These are phyloP conservation scores for Sterna hirundo DNA, from an alignment of 2,113 vertebrate species.

Conservation along the genomic window DNA sequence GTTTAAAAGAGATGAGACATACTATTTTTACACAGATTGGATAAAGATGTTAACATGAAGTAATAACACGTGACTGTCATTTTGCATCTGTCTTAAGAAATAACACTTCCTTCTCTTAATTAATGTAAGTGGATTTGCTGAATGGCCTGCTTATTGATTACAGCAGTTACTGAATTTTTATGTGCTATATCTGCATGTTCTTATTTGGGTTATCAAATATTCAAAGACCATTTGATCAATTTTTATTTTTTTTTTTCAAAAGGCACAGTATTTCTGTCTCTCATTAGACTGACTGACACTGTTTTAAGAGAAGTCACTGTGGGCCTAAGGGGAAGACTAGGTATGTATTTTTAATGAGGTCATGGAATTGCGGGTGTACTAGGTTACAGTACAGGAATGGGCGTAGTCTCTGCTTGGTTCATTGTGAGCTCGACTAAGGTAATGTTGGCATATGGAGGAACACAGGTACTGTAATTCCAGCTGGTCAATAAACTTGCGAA, in stretches of 20 bases:
- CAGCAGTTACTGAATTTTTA: constrained; percentile 63
- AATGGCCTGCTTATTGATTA: constrained; percentile 68
- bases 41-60: constrained; percentile 38
- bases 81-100: constrained; percentile 36
- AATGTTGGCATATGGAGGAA: background rate
- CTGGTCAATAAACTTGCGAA: background rate
- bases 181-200: constrained; percentile 60
- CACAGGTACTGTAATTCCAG: background rate
- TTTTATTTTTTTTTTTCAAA: constrained; percentile 37
- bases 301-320: background rate
- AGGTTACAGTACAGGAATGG: background rate
- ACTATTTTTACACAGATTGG: constrained; percentile 12
- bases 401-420: background rate
- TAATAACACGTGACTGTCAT: background rate
- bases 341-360: constrained; percentile 9
- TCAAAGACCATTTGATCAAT: constrained; percentile 60
- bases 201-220: constrained; percentile 57
- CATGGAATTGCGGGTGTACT: background rate
- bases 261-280: constrained; percentile 42
- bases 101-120: constrained; percentile 46
- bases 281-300: constrained; percentile 28
- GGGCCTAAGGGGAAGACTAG: background rate
- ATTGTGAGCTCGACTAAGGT: background rate
- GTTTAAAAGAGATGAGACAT: background rate
- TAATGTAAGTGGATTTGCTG: constrained; percentile 45